These are phyloP conservation scores for Hexactinellida sp. DNA, from an alignment of 37 sponge, comb jelly and placozoan genomes.

Conservation along the genomic window DNA sequence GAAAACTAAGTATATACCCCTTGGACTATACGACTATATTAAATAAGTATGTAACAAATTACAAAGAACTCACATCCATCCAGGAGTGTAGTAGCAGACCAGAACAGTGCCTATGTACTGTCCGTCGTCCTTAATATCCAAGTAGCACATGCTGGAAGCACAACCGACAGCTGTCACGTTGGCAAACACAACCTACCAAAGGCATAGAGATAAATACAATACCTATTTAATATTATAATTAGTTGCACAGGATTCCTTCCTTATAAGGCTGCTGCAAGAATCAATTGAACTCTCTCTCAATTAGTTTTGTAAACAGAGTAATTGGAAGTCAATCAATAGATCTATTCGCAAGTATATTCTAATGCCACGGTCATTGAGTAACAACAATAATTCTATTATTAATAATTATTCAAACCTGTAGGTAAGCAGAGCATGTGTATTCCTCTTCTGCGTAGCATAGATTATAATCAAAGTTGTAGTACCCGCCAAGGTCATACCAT, in stretches of 20 bases:
- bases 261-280: no score
- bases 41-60: no score
- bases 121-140: constrained; percentile 4
- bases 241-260: no score
- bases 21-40: no score
- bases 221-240: background rate
- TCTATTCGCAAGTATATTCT: no score
- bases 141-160: constrained; percentile 2
- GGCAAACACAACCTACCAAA: background rate
- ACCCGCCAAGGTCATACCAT: background rate
- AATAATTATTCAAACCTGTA: background rate
- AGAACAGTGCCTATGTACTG: background rate
- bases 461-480: background rate
- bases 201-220: no score
- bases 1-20: no score
- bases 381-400: background rate
- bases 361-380: no score
- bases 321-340: no score
- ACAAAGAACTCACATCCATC: constrained; percentile 3
- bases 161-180: constrained; percentile 1
- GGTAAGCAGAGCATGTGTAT: background rate
- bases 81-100: background rate
- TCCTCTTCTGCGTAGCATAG: constrained; percentile 1
- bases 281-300: no score
- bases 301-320: no score